These are phyloP conservation scores for Conistra vaccinii DNA, from an alignment of 2,888 invertebrate genomes.

Conservation along the genomic window DNA sequence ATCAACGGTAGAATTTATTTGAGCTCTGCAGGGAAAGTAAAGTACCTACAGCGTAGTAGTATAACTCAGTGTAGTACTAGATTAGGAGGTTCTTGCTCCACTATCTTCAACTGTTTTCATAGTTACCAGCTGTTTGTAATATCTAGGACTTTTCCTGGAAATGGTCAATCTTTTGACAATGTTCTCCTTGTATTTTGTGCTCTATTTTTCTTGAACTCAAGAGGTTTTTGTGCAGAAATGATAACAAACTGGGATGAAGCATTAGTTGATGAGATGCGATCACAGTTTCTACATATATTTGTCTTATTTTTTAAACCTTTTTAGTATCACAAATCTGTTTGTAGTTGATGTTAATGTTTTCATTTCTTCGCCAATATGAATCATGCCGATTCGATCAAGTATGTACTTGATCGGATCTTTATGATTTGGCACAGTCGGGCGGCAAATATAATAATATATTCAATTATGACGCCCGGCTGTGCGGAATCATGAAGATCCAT, in stretches of 20 bases:
- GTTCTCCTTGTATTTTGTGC: neutral
- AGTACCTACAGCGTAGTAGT: neutral
- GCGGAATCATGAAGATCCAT: too few relatives aligned
- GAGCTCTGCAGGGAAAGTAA: neutral
- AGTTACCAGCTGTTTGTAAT: conserved; percentile 24
- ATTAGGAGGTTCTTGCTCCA: conserved; percentile 47
- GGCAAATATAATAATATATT: too few relatives aligned
- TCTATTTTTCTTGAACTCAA: neutral
- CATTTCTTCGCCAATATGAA: too few relatives aligned
- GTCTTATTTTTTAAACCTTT: neutral
- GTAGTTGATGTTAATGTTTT: neutral
- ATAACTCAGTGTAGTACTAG: conserved; percentile 19
- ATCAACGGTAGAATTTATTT: conserved; percentile 20
- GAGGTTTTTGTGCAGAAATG: neutral
- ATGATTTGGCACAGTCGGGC: too few relatives aligned
- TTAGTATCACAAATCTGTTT: neutral
- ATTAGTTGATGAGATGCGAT: neutral
- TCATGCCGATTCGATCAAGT: too few relatives aligned
- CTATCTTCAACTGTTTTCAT: conserved; percentile 6
- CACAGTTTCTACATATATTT: neutral
- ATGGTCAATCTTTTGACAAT: neutral
- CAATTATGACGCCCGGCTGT: too few relatives aligned
- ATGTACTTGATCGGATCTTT: too few relatives aligned
- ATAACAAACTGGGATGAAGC: neutral
- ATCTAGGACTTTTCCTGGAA: neutral